A percentile compares a stretch with the other conserved stretches of the same genome.
Conservation (phyloP, 2,113 vertebrate genomes). For the Numenius arquata region DNA sequence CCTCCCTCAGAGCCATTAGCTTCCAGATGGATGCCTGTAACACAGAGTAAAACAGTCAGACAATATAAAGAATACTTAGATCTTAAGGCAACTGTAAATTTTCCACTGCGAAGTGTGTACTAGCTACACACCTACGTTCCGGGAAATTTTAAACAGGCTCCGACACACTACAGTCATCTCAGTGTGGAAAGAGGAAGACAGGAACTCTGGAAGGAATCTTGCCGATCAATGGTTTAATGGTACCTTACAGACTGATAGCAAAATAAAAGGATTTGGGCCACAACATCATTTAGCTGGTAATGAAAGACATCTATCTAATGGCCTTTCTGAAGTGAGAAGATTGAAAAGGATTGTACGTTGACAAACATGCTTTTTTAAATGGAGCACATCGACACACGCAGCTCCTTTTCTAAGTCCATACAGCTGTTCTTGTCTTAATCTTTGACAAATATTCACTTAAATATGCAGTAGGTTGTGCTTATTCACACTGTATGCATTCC, state of each 20-base stretch:
- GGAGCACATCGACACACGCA: rapidly evolving
- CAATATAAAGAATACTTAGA: not conserved
- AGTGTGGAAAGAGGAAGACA: not conserved
- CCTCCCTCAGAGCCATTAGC: not conserved
- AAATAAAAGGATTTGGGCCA: not conserved
- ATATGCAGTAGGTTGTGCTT: not conserved
- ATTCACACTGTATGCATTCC: not conserved
- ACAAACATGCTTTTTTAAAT: not conserved
- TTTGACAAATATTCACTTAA: not conserved
- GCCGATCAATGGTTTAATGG: not conserved
- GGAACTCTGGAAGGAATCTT: not conserved
- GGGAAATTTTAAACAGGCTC: not conserved
- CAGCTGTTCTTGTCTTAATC: not conserved
- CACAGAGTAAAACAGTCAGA: not conserved
- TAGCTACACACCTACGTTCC: not conserved
- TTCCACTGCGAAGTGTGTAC: not conserved
- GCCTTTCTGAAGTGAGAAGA: not conserved
- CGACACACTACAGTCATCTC: not conserved
- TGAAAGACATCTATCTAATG: not conserved
- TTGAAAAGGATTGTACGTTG: not conserved
- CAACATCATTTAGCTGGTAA: not conserved
- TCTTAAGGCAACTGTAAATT: not conserved
- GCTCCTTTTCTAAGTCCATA: not conserved
- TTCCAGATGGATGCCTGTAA: not conserved
- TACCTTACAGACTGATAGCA: not conserved